Percentiles rank a stretch among this genome's conserved stretches.
phyloP scores from a whole-genome alignment of 2,113 vertebrate species.

The Physeter macrocephalus region DNA sequence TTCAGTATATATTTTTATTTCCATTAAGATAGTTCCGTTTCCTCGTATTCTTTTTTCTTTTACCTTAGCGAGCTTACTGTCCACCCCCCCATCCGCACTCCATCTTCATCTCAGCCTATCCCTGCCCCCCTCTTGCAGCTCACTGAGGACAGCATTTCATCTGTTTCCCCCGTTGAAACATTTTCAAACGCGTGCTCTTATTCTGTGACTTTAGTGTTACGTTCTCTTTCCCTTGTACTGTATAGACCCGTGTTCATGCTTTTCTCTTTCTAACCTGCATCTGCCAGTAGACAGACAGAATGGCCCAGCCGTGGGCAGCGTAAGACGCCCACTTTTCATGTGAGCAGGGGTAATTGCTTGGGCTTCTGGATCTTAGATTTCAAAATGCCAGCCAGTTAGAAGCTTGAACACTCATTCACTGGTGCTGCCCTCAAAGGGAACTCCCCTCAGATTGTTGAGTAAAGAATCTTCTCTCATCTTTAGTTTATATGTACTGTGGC shows the following conservation, averaged over 20 bases:
- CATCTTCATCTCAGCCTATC: neutral
- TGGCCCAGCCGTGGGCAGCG: neutral
- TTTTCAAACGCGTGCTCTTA: neutral
- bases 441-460: neutral
- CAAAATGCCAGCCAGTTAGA: neutral
- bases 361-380: neutral
- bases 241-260: neutral
- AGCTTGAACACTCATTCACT: neutral
- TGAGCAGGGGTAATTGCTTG: neutral
- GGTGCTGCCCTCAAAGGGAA: neutral
- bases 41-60: neutral
- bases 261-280: neutral
- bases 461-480: neutral
- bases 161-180: neutral
- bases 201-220: neutral
- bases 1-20: neutral
- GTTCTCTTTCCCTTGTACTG: neutral
- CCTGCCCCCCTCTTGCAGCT: neutral
- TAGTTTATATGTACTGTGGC: neutral
- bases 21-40: neutral
- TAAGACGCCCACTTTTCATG: neutral
- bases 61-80: accelerated
- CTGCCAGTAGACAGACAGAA: neutral
- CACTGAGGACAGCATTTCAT: neutral
- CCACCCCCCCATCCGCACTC: no score